Percentiles rank a stretch among this genome's conserved stretches.
Evolutionary conservation across 1,140 invertebrate genomes (phyloP).

Genomic region (Chrysopa pallens): DNA sequence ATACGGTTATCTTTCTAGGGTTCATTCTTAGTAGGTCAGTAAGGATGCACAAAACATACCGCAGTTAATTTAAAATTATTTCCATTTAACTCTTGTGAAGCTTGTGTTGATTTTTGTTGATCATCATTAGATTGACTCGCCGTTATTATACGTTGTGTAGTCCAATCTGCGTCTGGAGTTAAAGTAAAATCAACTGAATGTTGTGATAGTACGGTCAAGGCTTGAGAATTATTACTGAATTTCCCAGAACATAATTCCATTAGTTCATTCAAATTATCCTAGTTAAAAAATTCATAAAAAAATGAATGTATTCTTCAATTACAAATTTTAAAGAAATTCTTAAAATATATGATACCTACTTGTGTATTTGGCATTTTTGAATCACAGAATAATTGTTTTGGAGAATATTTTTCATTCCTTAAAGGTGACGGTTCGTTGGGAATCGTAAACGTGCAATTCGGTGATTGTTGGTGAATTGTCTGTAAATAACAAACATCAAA

Average conservation of each 20-base stretch:
- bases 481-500: conserved; percentile 5
- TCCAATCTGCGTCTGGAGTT: no score
- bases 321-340: background rate
- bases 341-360: no score
- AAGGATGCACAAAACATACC: no score
- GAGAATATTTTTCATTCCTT: conserved; percentile 7
- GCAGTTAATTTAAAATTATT: background rate
- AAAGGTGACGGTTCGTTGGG: conserved; percentile 14
- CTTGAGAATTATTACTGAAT: conserved; percentile 5
- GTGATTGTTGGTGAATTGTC: conserved; percentile 4
- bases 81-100: conserved; percentile 1
- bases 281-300: no score
- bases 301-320: no score
- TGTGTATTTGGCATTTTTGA: background rate
- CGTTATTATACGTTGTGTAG: conserved; percentile 3
- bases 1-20: no score
- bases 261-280: conserved; percentile 27
- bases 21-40: no score
- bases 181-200: no score
- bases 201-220: no score
- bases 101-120: background rate
- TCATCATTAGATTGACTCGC: conserved; percentile 4
- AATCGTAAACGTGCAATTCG: conserved; percentile 5
- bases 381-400: conserved; percentile 21
- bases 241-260: conserved; percentile 28